Evolutionary conservation across 2,113 vertebrate genomes (phyloP).

Genomic region (Ailurus styani): DNA sequence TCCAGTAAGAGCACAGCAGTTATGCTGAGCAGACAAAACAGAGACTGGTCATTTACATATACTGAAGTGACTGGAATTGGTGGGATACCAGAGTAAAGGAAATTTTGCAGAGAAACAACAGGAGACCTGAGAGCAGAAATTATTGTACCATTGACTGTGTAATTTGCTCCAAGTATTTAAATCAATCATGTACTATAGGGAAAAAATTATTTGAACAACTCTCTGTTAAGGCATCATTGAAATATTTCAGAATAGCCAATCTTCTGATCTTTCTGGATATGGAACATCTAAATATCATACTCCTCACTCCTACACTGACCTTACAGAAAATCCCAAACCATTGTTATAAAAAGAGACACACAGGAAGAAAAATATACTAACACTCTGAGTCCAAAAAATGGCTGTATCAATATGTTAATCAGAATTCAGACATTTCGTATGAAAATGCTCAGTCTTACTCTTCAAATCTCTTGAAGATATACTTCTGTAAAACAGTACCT

Average conservation of each 20-base stretch:
- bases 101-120: background rate
- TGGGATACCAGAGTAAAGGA: background rate
- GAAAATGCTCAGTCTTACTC: background rate
- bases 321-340: background rate
- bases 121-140: background rate
- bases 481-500: background rate
- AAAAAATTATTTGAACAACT: background rate
- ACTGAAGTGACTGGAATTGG: background rate
- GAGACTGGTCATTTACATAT: background rate
- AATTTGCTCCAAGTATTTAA: background rate
- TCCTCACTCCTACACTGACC: background rate
- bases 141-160: background rate
- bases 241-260: background rate
- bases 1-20: accelerated
- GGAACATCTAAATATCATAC: background rate
- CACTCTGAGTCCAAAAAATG: background rate
- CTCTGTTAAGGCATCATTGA: background rate
- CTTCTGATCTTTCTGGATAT: background rate
- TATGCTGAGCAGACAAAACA: background rate
- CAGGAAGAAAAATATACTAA: background rate
- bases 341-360: background rate
- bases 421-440: background rate
- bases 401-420: background rate
- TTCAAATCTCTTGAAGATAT: background rate
- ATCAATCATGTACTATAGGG: no score